phyloP scores from a whole-genome alignment of 2,113 vertebrate species.

The Actinemys pallida region DNA sequence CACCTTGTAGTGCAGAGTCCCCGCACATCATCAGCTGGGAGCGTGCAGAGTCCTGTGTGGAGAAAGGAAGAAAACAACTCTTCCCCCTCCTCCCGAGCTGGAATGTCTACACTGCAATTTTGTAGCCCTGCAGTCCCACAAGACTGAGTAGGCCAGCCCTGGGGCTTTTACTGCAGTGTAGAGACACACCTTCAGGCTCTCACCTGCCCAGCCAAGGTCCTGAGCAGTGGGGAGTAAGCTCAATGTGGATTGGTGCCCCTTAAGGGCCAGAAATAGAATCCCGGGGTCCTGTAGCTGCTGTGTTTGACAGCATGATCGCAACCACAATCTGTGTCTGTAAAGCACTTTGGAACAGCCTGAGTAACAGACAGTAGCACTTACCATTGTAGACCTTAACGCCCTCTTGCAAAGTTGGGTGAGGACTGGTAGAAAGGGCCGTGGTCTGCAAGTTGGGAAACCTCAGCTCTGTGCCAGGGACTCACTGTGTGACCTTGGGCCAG shows the following conservation, averaged over 20 bases:
- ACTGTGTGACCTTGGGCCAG: neutral
- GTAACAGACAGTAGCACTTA: neutral
- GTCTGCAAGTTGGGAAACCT: neutral
- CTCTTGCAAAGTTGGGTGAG: neutral
- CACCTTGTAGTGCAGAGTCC: neutral
- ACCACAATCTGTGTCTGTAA: neutral
- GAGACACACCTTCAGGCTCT: neutral
- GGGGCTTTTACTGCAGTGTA: neutral
- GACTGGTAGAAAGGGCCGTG: neutral
- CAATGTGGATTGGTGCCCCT: neutral
- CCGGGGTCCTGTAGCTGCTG: accelerated
- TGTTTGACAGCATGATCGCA: no score
- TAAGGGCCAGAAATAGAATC: accelerated
- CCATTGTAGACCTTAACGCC: neutral
- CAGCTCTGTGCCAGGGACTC: neutral
- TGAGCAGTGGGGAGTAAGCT: neutral
- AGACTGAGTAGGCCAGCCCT: neutral
- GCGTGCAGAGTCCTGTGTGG: accelerated
- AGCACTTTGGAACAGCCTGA: neutral
- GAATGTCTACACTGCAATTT: neutral
- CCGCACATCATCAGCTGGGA: neutral
- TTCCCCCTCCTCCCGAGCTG: no score
- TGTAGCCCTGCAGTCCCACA: neutral
- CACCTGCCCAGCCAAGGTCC: neutral
- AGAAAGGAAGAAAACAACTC: neutral